Evolutionary conservation across 2,888 invertebrate genomes (phyloP), one percentile per base, ranked within the genome.

Genomic region (Aleiodes testaceus): DNA sequence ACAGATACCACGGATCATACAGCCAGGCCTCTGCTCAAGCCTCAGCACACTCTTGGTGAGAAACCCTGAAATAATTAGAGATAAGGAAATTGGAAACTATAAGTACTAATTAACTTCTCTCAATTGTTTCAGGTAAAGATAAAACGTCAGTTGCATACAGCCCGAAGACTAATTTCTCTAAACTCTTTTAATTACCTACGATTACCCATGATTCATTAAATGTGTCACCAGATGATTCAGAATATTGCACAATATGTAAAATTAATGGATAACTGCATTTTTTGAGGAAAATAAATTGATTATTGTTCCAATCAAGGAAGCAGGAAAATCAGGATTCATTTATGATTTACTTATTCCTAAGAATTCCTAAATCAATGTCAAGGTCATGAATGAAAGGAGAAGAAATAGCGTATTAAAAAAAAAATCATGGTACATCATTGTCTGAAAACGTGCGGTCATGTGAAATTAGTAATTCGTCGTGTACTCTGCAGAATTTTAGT

Each of bases 11-110:
- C 7, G 72, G 78, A 1, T 76, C 79, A 1, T 76, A 78, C 68
- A 72, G 76, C 5, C 79, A 79, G 63, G 73, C 81, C 1, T 79
- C 78, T 0, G 79, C 84, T 6, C 78, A 79, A 52, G 79, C 85
- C 20, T 82, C 82, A 18, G 66, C 77, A 14, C 64, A 68, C 42
- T 66, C 75, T 50, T 82, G 81, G 82, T 81, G 63, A 26, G 30
- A 53, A 52, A 45, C 45, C 14, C 2, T 12, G 3, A 53, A 53
- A 59, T 7, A 59, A 5, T 59, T 7, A 42, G 16, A 14, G 16
- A 16, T 59, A n/a, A 14, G 14, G 12, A 14, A 36, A 59, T 3
- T 18, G 7, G 7, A 42, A 42, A 7, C 3, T 2, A 42, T n/a
- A 18, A 42, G 9, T 16, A 2, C 2, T 36, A 42, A 59, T 59